Evolutionary conservation across 2,113 vertebrate genomes (phyloP), one percentile per base, ranked within the genome.

Genomic region (Perca fluviatilis): DNA sequence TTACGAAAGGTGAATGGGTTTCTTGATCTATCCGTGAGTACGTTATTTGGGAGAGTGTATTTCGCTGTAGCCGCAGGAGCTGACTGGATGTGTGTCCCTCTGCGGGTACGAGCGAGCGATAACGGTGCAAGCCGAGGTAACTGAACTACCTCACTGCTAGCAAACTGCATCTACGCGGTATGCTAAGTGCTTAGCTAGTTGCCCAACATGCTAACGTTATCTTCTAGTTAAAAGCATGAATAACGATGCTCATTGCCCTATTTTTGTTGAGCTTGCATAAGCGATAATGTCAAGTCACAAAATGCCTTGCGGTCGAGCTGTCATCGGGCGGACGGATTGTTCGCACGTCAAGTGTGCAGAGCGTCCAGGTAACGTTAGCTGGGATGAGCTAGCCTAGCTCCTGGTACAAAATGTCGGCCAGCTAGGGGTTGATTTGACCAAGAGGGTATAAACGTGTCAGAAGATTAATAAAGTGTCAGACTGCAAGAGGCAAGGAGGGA

Each of bases 341-440:
- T 80, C 23, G 60, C 62, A 53, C 30, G 68, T 69, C 67, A 81
- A 86, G 79, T 77, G 74, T 75, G 80, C 80, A 77, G 64, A 72
- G 77, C 79, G 58, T 89, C 89, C 84, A 92, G 92, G 90, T 93
- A 86, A 76, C 66, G 80, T 64, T 90, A 92, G 89, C 92, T 57
- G 6, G 58, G 65, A 65, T 75, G 76, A 86, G 92, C 87, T 95
- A 92, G 93, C 91, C 62, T 89, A 89, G 89, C 90, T 68, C 78
- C 87, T 84, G 94, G 95, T 93, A 97, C 97, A 97, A 97, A 96
- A 98, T 98, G 97, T 98, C 97, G 94, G 97, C 96, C 97, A 96
- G 96, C 73, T 82, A 65, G 76, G 82, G 88, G 91, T 84, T 89
- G 78, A 79, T 82, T 61, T 92, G 86, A 86, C 88, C 87, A 83